Evolutionary conservation across 2,113 vertebrate genomes (phyloP), one percentile per base, ranked within the genome.

Genomic region (Mus musculus): DNA sequence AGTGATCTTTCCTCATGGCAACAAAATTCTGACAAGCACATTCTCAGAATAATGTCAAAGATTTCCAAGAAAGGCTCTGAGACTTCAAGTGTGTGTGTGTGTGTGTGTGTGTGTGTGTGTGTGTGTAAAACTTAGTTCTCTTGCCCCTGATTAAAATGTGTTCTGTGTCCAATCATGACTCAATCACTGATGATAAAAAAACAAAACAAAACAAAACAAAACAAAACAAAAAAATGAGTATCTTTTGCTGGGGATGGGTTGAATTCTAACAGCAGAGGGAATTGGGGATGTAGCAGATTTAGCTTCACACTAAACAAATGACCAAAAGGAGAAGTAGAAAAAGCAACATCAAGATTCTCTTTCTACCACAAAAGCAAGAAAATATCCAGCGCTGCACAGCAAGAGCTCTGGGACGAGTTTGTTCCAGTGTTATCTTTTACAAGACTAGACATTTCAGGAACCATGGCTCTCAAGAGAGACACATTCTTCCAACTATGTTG

Each of bases 391-490:
- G 26, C 33, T 54, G 1, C 61, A 56, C 52, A 49, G 49, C 49
- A 77, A 82, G 33, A 76, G 19, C 33, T 22, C 10, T 12, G 28
- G 49, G 61, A 82, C 0, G 59, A 54, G 1, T 71, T 78, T 71
- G 63, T 77, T 76, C 49, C 22, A 59, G 42, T 17, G 7, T 42
- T 14, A 88, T 88, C 65, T 77, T 92, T 89, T 59, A 67, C 12
- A 9, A 72, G 91, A 90, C 67, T n/a, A 17, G 90, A 96, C n/a
- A 61, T 86, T 90, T 93, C 82, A 49, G n/a, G 72, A 89, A 85
- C 12, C 11, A 39, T 7, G 20, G 36, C 6, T 72, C 73, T 95
- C 59, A 54, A 85, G 42, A 96, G 69, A 94, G 78, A 61, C 67
- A 33, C 42, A 3, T 71, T 91, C 54, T 93, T 89, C 49, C 1